phyloP scores from a whole-genome alignment of 2,113 vertebrate genomes.

The Herpailurus yagouaroundi region DNA sequence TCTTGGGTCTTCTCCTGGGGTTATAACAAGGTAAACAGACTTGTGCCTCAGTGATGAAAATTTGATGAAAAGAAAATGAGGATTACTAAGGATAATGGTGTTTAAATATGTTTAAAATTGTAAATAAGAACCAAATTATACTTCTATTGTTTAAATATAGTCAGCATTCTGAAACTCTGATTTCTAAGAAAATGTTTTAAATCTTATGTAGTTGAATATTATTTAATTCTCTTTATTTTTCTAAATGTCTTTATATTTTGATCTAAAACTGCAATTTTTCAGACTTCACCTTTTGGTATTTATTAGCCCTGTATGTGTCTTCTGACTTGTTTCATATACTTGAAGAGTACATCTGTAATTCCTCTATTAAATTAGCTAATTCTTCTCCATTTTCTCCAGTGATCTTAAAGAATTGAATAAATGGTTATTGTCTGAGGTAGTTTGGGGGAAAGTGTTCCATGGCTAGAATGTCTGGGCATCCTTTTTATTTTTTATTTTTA shows the following conservation, averaged over 20 bases:
- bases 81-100: neutral
- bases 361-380: neutral
- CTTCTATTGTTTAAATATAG: neutral
- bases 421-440: neutral
- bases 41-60: neutral
- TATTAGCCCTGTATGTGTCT: neutral
- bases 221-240: neutral
- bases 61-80: neutral
- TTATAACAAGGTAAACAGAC: neutral
- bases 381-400: neutral
- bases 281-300: neutral
- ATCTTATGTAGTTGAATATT: neutral
- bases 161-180: neutral
- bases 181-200: slow-evolving; percentile 15
- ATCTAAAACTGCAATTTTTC: neutral
- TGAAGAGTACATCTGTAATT: neutral
- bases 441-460: neutral
- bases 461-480: neutral
- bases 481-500: neutral
- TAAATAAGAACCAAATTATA: neutral
- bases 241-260: neutral
- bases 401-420: neutral
- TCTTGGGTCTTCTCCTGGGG: neutral
- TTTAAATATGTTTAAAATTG: slow-evolving; percentile 21
- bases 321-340: neutral